phyloP scores from a whole-genome alignment of 2,113 vertebrate genomes.

The Apteryx owenii region DNA sequence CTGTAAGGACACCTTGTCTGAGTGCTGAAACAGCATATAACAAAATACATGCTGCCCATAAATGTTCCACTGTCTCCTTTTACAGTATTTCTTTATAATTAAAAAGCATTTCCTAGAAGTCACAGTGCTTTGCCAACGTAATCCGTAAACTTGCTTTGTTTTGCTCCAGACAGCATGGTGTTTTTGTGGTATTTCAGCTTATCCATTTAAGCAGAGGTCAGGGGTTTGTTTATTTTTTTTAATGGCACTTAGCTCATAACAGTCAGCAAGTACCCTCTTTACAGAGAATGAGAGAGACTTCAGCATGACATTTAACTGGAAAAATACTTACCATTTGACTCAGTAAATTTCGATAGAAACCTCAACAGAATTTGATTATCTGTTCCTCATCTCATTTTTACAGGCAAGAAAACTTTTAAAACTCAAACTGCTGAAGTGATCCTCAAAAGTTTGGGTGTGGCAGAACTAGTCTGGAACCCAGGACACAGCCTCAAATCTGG shows the following conservation, averaged over 20 bases:
- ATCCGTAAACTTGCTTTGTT: constrained; percentile 40
- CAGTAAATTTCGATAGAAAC: neutral
- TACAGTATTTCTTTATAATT: constrained; percentile 41
- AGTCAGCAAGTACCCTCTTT: neutral
- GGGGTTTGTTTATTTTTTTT: neutral
- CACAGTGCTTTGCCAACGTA: neutral
- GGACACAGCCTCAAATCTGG: neutral
- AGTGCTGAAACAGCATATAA: constrained; percentile 42
- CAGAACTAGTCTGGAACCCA: neutral
- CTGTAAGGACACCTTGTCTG: constrained; percentile 29
- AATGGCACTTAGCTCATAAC: neutral
- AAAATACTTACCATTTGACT: neutral
- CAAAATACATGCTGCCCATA: neutral
- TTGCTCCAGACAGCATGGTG: neutral
- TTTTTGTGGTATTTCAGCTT: constrained; percentile 7
- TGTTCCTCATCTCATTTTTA: neutral
- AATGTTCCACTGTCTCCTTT: neutral
- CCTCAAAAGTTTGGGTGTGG: neutral
- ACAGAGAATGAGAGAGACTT: constrained; percentile 8
- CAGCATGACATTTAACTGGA: constrained; percentile 5
- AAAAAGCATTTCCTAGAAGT: constrained; percentile 58
- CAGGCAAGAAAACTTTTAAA: neutral
- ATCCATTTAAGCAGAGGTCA: neutral
- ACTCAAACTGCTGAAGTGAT: neutral
- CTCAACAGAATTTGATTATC: neutral